phyloP scores from a whole-genome alignment of 2,113 vertebrate species.

The Phylloscopus whistleri region DNA sequence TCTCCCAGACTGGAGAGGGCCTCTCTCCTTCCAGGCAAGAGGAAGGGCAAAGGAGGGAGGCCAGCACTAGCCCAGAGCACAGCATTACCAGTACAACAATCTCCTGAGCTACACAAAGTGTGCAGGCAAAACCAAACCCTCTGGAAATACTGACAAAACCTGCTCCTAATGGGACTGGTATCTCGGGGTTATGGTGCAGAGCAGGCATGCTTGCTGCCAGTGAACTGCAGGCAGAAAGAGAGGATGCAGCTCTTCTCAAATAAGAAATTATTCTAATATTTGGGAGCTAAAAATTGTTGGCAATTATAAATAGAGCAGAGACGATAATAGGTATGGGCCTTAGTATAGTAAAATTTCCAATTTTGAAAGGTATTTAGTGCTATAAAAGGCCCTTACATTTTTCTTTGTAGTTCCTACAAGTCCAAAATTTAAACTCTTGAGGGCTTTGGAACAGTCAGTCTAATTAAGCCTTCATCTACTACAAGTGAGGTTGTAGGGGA shows the following conservation, averaged over 20 bases:
- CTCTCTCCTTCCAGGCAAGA: background rate
- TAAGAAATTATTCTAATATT: background rate
- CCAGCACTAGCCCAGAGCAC: background rate
- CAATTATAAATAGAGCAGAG: background rate
- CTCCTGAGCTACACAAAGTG: background rate
- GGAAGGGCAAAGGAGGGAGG: background rate
- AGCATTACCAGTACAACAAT: background rate
- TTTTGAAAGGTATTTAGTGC: background rate
- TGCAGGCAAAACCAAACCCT: background rate
- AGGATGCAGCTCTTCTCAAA: background rate
- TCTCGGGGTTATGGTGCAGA: background rate
- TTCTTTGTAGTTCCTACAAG: background rate
- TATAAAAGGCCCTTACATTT: background rate
- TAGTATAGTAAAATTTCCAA: background rate
- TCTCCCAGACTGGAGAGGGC: background rate
- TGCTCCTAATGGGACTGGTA: background rate
- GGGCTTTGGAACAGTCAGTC: background rate
- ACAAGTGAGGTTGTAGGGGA: background rate
- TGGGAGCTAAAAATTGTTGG: background rate
- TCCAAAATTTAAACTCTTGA: background rate
- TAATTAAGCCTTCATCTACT: background rate
- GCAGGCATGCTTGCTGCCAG: background rate
- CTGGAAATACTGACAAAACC: background rate
- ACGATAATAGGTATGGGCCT: background rate
- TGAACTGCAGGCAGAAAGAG: background rate